phyloP scores from a whole-genome alignment of 2,888 invertebrate species.

The Drosophila emarginata region DNA sequence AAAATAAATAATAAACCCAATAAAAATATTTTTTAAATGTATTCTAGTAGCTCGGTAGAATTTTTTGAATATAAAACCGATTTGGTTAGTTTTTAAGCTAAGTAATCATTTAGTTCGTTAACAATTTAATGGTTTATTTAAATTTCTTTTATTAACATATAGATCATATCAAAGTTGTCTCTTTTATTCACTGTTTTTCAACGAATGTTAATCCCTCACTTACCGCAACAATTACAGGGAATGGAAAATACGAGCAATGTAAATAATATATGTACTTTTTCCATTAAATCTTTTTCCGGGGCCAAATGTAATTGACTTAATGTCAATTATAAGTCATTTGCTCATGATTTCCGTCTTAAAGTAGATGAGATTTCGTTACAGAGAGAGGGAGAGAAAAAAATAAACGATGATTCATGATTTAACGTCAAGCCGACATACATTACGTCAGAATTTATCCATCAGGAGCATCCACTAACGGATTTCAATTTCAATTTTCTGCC shows the following conservation, averaged over 20 bases:
- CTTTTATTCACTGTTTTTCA: background rate
- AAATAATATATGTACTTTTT: constrained; percentile 33
- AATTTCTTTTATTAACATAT: no score
- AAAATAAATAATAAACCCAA: no score
- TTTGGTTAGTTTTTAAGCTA: no score
- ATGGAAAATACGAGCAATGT: background rate
- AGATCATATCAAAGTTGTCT: no score
- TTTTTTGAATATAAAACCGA: no score
- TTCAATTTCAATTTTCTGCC: constrained; percentile 78
- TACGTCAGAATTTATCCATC: constrained; percentile 53
- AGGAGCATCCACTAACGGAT: constrained; percentile 57
- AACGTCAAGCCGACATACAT: constrained; percentile 23
- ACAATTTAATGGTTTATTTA: no score
- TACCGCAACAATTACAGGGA: background rate
- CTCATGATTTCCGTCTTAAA: constrained; percentile 27
- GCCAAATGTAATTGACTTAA: constrained; percentile 33
- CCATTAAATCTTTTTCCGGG: constrained; percentile 33
- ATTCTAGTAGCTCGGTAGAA: no score
- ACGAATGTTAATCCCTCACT: background rate
- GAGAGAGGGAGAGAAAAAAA: constrained; percentile 3
- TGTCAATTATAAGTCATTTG: constrained; percentile 42
- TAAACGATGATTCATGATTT: constrained; percentile 6
- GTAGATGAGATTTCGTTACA: constrained; percentile 26
- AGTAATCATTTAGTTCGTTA: no score
- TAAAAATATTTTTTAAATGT: no score